Conservation (phyloP, 2,888 invertebrate species). For the Lamellibrachia columna region DNA sequence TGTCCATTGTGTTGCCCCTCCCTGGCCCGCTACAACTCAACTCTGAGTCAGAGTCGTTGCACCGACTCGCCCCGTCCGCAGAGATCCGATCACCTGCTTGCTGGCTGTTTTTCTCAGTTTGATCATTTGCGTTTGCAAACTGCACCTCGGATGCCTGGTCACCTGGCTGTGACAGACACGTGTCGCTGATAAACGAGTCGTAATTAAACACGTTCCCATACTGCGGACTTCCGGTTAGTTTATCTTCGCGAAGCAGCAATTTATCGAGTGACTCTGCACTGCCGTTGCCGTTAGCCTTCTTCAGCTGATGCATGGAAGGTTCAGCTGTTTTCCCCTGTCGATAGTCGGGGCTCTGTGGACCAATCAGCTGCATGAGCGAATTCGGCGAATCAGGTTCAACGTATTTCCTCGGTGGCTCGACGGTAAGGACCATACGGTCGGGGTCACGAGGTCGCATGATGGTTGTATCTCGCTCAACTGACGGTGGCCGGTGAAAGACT, state of each 20-base stretch:
- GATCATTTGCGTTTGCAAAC: background rate
- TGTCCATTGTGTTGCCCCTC: background rate
- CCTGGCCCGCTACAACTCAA: background rate
- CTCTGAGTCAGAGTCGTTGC: background rate
- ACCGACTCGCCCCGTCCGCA: constrained; percentile 3
- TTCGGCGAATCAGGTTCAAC: constrained; percentile 34
- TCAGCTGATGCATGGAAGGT: background rate
- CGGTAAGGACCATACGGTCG: constrained; percentile 35
- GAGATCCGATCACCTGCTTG: background rate
- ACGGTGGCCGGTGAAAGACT: constrained; percentile 35
- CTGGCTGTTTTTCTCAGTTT: background rate
- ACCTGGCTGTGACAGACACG: background rate
- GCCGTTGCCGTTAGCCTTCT: constrained; percentile 29
- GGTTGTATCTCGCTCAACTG: constrained; percentile 32
- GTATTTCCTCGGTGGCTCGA: constrained; percentile 29
- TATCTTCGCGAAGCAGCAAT: constrained; percentile 28
- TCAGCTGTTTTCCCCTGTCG: background rate
- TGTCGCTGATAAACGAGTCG: background rate
- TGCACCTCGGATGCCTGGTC: background rate
- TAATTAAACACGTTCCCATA: background rate
- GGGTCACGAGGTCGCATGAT: constrained; percentile 33
- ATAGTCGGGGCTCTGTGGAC: constrained; percentile 33
- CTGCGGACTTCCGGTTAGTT: background rate
- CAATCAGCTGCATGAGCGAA: constrained; percentile 34
- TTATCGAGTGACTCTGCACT: constrained; percentile 33